Percentiles rank a stretch among this genome's conserved stretches.
These are phyloP conservation scores for Hirtodrosophila alboralis DNA, from an alignment of 2,888 invertebrate genomes.

Conservation along the genomic window DNA sequence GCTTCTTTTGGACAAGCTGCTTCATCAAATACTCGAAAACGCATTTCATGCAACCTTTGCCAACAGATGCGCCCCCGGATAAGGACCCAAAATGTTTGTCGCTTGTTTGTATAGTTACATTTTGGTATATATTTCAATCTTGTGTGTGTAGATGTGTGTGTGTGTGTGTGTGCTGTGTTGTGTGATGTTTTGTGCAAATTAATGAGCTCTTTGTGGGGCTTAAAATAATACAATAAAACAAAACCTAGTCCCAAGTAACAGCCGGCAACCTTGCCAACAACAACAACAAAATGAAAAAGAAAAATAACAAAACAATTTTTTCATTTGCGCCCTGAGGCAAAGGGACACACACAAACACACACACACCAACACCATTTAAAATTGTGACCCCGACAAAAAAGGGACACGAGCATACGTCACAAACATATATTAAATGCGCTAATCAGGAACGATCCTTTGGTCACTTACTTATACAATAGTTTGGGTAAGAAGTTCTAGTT, in stretches of 20 bases:
- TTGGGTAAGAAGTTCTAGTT: too few species aligned
- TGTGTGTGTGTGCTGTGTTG: too few species aligned
- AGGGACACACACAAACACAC: constrained; percentile 21
- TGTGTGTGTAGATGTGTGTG: too few species aligned
- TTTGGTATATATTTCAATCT: constrained; percentile 23
- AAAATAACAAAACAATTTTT: constrained; percentile 23
- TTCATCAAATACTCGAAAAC: constrained; percentile 35
- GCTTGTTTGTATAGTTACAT: constrained; percentile 12
- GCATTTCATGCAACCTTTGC: constrained; percentile 57
- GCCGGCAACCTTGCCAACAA: constrained; percentile 20
- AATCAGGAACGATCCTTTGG: constrained; percentile 43
- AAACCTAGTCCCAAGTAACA: constrained; percentile 39
- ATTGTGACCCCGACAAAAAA: constrained; percentile 10
- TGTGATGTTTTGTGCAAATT: constrained; percentile 65
- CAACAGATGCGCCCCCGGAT: constrained; percentile 25
- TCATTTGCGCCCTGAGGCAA: constrained; percentile 35
- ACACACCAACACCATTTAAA: constrained; percentile 10
- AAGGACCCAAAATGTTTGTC: constrained; percentile 15
- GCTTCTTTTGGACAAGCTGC: constrained; percentile 10
- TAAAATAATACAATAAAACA: constrained; percentile 73
- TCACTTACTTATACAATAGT: constrained; percentile 5
- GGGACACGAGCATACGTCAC: constrained; percentile 37
- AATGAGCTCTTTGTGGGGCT: constrained; percentile 77
- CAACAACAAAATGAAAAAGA: too few species aligned
- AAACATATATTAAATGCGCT: constrained; percentile 64